Conservation (phyloP, 2,888 invertebrate genomes). For the Anagyrus pseudococci region DNA sequence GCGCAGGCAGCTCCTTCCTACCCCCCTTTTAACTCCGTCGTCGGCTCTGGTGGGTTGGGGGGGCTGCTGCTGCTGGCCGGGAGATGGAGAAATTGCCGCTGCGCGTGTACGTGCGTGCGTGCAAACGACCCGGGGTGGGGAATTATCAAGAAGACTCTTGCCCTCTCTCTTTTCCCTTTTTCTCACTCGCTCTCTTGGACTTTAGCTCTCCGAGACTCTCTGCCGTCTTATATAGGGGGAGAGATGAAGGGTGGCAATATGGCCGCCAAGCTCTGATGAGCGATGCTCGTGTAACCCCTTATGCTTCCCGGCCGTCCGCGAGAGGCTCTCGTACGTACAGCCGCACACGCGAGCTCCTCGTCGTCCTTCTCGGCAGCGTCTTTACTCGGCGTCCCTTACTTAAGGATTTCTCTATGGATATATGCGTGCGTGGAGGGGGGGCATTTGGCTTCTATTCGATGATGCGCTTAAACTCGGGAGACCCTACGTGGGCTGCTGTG, state of each 20-base stretch:
- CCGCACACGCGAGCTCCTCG: background rate
- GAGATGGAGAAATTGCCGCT: slow-evolving; percentile 17
- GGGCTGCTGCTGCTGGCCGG: no score
- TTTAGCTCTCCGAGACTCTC: slow-evolving; percentile 44
- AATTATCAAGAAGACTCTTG: slow-evolving; percentile 60
- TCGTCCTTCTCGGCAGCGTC: background rate
- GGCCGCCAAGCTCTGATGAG: slow-evolving; percentile 59
- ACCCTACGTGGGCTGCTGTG: no score
- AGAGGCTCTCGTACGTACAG: background rate
- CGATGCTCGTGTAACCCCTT: slow-evolving; percentile 59
- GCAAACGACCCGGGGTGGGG: slow-evolving; percentile 45
- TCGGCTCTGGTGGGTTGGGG: no score
- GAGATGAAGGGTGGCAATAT: slow-evolving; percentile 60
- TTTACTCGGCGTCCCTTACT: background rate
- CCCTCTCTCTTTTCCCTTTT: slow-evolving; percentile 44
- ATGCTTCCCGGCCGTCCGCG: slow-evolving; percentile 43
- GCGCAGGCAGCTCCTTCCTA: background rate
- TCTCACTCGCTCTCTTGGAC: slow-evolving; percentile 39
- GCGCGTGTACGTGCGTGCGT: background rate
- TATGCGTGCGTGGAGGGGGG: background rate
- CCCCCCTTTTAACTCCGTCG: no score
- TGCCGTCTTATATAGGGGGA: slow-evolving; percentile 42
- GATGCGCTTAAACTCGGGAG: slow-evolving; percentile 13
- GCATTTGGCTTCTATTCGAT: background rate
- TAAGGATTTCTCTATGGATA: background rate